A percentile compares a stretch with the other conserved stretches of the same genome.
phyloP scores from a whole-genome alignment of 2,797 vertebrate species.

The Eurystomus glaucurus region DNA sequence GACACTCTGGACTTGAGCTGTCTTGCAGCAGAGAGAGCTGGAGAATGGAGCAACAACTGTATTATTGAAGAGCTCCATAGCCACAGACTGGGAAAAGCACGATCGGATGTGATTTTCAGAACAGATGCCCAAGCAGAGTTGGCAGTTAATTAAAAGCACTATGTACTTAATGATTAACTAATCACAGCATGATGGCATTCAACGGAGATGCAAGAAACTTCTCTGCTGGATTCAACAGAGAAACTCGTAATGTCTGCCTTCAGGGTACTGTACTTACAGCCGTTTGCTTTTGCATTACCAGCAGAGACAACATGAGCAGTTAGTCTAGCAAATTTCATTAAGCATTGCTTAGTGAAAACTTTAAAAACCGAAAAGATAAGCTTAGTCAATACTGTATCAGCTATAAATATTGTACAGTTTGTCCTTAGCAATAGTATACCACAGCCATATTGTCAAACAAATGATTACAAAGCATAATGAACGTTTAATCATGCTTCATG shows the following conservation, averaged over 20 bases:
- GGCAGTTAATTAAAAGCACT: constrained; percentile 85
- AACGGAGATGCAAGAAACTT: constrained; percentile 72
- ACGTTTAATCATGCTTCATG: not conserved
- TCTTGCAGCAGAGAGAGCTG: constrained; percentile 16
- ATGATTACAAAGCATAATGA: not conserved
- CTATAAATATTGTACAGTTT: not conserved
- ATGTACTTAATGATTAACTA: constrained; percentile 85
- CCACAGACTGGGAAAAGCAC: constrained; percentile 59
- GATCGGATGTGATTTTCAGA: constrained; percentile 76
- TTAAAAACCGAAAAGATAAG: constrained; percentile 24
- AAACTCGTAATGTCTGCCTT: constrained; percentile 79
- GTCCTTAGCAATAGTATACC: not conserved
- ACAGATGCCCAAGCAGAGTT: constrained; percentile 83
- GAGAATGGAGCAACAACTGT: not conserved
- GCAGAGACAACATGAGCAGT: constrained; percentile 58
- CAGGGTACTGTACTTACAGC: constrained; percentile 64
- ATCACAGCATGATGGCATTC: constrained; percentile 84
- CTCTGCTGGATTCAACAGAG: constrained; percentile 79
- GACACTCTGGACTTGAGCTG: constrained; percentile 2
- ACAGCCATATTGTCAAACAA: not conserved
- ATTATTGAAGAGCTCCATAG: constrained; percentile 62
- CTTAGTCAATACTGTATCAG: not conserved
- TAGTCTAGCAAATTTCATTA: constrained; percentile 69
- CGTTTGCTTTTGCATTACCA: constrained; percentile 66
- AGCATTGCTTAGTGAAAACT: constrained; percentile 56